Evolutionary conservation across 2,113 vertebrate species (phyloP), one percentile per base, ranked within the genome.

Genomic region (Thinocorus orbignyianus): DNA sequence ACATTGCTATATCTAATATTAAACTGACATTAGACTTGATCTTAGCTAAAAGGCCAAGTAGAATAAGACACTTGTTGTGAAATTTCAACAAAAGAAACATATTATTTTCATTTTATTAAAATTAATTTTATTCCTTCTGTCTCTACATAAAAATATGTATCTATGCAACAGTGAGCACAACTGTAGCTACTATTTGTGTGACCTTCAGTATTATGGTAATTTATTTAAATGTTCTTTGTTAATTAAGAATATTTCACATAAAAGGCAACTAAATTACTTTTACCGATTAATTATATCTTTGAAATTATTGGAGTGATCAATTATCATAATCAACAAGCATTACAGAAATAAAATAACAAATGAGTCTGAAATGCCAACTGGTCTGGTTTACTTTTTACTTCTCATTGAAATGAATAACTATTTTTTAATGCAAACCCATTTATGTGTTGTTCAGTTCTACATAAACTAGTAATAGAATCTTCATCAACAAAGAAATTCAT

Each of bases 141-240:
- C 64, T 95, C 51, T 80, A 69, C 25, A 9, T 86, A 69, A 48
- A 88, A 78, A 76, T 77, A 68, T 30, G 6, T 95, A 54, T 81
- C 57, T 81, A 81, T 93, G 88, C 78, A 81, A 92, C 62, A 95
- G 65, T 39, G 14, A 89, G 39, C 72, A 86, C 52, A 97, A 94
- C 81, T 94, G 92, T 81, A 92, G 81, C 72, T 95, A 97, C 97
- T 97, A 96, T 96, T 97, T 92, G 42, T 90, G 46, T 97, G 97
- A 98, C 97, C 97, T 98, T 98, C 97, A 97, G 88, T 96, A 95
- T 96, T 97, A 98, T 98, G 97, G 79, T 98, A 98, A 98, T 98
- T 97, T 97, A 98, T 98, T 98, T 97, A 98, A 98, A 98, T 98
- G 60, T 95, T 94, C 62, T 97, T 97, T 96, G 96, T 97, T 98